Percentiles rank a stretch among this genome's conserved stretches.
Evolutionary conservation across 1,140 invertebrate genomes (phyloP).

Genomic region (Pectinophora gossypiella): DNA sequence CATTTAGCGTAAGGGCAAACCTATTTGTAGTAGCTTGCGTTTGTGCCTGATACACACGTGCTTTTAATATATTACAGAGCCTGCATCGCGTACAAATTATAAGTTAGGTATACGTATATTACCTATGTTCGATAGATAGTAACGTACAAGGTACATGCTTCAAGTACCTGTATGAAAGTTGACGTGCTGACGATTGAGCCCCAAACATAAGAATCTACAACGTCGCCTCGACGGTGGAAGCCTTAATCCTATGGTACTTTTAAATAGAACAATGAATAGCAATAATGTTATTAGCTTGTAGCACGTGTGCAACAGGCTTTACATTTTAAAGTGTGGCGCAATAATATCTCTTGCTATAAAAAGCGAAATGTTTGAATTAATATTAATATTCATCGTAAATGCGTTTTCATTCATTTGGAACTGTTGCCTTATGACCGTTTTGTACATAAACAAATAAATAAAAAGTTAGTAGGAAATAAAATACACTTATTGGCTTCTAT

Average conservation of each 20-base stretch:
- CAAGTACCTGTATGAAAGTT: too few relatives aligned
- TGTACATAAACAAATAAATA: slow-evolving; percentile 69
- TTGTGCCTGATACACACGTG: not conserved
- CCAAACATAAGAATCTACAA: too few relatives aligned
- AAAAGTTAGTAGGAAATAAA: slow-evolving; percentile 65
- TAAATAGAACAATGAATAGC: not conserved
- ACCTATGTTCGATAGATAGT: too few relatives aligned
- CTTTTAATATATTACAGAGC: not conserved
- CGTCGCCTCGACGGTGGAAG: too few relatives aligned
- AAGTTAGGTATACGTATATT: too few relatives aligned
- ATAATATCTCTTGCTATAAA: slow-evolving; percentile 27
- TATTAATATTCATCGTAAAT: slow-evolving; percentile 32
- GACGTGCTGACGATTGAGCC: too few relatives aligned
- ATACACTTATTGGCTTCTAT: slow-evolving; percentile 70
- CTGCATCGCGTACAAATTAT: too few relatives aligned
- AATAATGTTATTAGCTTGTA: slow-evolving; percentile 2
- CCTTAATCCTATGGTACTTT: too few relatives aligned
- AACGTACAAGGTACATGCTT: too few relatives aligned
- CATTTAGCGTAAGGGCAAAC: not conserved
- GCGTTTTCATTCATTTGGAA: slow-evolving; percentile 63
- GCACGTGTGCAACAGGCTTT: slow-evolving; percentile 15
- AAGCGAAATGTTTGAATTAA: slow-evolving; percentile 26
- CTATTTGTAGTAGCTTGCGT: slow-evolving; percentile 3
- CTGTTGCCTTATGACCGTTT: slow-evolving; percentile 73
- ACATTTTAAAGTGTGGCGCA: slow-evolving; percentile 21